Percentiles rank a stretch among this genome's conserved stretches.
phyloP scores from a whole-genome alignment of 2,888 invertebrate species.

The Apoda limacodes region DNA sequence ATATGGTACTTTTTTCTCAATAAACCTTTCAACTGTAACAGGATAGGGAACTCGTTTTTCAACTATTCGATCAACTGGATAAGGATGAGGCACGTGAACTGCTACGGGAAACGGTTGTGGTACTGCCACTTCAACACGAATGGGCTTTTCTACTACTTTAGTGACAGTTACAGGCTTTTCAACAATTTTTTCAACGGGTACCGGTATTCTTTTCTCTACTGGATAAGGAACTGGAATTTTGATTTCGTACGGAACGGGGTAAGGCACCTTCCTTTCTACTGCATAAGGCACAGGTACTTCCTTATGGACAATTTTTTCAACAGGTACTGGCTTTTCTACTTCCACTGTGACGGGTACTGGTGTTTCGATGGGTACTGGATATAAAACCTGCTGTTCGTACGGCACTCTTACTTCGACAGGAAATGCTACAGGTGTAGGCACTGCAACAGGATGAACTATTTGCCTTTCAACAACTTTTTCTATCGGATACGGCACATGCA shows the following conservation, averaged over 20 bases:
- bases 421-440: constrained; percentile 54
- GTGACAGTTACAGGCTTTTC: constrained; percentile 67
- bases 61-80: constrained; percentile 64
- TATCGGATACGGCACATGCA: constrained; percentile 59
- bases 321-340: constrained; percentile 46
- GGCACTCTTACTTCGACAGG: constrained; percentile 43
- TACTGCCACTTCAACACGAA: constrained; percentile 49
- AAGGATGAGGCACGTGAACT: constrained; percentile 47
- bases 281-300: constrained; percentile 59
- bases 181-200: constrained; percentile 59
- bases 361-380: constrained; percentile 51
- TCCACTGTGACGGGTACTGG: constrained; percentile 51
- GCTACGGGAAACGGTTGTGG: constrained; percentile 48
- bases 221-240: constrained; percentile 60
- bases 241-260: constrained; percentile 53
- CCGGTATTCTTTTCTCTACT: constrained; percentile 51
- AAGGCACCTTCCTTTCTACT: constrained; percentile 59
- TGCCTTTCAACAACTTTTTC: constrained; percentile 67
- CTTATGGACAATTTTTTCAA: constrained; percentile 52
- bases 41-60: constrained; percentile 60
- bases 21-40: constrained; percentile 51
- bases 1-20: constrained; percentile 61
- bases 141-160: constrained; percentile 50
- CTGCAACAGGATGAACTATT: constrained; percentile 42
- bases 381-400: constrained; percentile 44